Evolutionary conservation across 2,797 vertebrate genomes (phyloP).

Genomic region (Toxotes lorentzi): DNA sequence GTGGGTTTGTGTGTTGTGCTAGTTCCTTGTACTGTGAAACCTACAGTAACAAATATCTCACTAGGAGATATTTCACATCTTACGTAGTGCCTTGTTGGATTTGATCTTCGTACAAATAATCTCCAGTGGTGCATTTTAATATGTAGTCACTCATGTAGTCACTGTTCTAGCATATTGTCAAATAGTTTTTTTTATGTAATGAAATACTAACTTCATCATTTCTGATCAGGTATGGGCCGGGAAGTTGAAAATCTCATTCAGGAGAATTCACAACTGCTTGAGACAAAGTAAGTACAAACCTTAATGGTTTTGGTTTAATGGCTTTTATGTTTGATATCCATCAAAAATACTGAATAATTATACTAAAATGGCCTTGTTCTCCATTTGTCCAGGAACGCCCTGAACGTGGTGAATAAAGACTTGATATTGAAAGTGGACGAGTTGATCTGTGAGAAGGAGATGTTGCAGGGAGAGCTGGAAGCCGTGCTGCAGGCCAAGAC

Average conservation of each 20-base stretch:
- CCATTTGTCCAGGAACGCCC: constrained; percentile 89
- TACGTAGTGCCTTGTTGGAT: constrained; percentile 39
- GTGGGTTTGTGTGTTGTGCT: constrained; percentile 56
- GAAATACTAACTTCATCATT: constrained; percentile 1
- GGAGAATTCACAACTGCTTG: constrained; percentile 97
- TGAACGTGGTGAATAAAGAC: constrained; percentile 99
- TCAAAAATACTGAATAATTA: neutral
- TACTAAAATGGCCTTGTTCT: neutral
- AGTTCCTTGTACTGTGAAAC: constrained; percentile 50
- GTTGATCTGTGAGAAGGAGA: constrained; percentile 94
- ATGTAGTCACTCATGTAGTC: constrained; percentile 45
- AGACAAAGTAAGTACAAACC: constrained; percentile 94
- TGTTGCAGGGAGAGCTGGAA: constrained; percentile 93
- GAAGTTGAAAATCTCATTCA: constrained; percentile 98
- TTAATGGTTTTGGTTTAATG: neutral
- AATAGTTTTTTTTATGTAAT: constrained; percentile 11
- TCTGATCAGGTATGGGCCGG: constrained; percentile 94
- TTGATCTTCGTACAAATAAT: constrained; percentile 32
- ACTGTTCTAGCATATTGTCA: constrained; percentile 20
- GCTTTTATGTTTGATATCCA: neutral
- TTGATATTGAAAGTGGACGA: constrained; percentile 97
- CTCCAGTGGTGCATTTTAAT: constrained; percentile 13
- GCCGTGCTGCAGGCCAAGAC: constrained; percentile 90
- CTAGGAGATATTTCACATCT: constrained; percentile 51
- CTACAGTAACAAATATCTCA: constrained; percentile 43